Conservation (phyloP, 2,888 invertebrate genomes). For the Limnephilus marmoratus region DNA sequence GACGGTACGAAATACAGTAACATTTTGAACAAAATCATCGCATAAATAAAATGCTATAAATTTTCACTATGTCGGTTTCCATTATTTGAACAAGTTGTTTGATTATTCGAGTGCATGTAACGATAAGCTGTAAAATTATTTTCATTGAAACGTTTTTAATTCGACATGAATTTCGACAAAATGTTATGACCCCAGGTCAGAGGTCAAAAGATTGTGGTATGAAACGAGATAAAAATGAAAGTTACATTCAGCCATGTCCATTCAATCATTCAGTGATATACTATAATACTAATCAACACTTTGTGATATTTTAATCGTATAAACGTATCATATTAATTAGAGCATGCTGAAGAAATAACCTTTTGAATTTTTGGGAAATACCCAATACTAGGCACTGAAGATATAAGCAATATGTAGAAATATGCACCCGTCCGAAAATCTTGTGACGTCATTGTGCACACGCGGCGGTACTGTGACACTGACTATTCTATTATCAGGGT, state of each 20-base stretch:
- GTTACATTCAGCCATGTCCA: neutral
- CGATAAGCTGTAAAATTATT: neutral
- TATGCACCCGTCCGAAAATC: too few species aligned
- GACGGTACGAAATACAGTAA: neutral
- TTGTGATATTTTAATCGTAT: too few species aligned
- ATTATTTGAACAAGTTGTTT: neutral
- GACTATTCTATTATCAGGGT: too few species aligned
- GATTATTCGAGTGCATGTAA: neutral
- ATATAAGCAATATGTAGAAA: too few species aligned
- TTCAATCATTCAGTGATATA: neutral
- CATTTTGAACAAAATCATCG: neutral
- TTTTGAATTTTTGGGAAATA: too few species aligned
- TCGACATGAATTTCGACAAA: constrained; percentile 2
- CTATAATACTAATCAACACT: neutral
- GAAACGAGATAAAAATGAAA: constrained; percentile 28
- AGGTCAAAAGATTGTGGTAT: neutral
- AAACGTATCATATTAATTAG: too few species aligned
- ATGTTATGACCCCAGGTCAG: constrained; percentile 5
- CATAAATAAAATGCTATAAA: neutral
- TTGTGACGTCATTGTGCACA: too few species aligned
- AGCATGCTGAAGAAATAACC: too few species aligned
- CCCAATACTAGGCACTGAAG: too few species aligned
- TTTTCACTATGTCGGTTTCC: neutral
- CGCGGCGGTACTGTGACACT: too few species aligned
- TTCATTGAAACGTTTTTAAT: neutral